Conservation (phyloP, 2,113 vertebrate genomes). For the Pipra filicauda region DNA sequence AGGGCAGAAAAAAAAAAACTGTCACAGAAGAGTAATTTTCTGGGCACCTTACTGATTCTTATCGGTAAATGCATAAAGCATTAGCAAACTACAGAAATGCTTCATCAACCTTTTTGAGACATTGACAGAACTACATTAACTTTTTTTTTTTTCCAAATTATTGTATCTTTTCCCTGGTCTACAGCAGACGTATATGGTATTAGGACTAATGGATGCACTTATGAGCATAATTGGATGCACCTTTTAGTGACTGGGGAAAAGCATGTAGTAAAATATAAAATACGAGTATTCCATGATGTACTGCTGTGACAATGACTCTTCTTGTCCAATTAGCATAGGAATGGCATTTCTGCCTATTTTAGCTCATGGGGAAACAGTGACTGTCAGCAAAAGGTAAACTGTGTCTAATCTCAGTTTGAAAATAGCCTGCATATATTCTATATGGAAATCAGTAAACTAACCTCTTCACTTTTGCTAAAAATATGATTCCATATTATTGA, state of each 20-base stretch:
- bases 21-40: neutral
- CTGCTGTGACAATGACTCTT: constrained; percentile 21
- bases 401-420: constrained; percentile 42
- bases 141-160: neutral
- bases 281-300: neutral
- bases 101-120: neutral
- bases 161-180: neutral
- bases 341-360: constrained; percentile 10
- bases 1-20: neutral
- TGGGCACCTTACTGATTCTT: neutral
- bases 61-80: neutral
- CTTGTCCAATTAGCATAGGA: constrained; percentile 40
- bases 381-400: constrained; percentile 58
- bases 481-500: neutral
- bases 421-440: constrained; percentile 34
- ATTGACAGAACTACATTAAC: neutral
- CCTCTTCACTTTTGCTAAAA: constrained; percentile 34
- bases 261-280: neutral
- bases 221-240: neutral
- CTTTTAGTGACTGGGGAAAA: neutral
- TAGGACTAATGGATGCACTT: neutral
- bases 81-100: neutral
- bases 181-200: neutral
- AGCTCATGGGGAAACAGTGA: constrained; percentile 19
- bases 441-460: constrained; percentile 40